Evolutionary conservation across 2,888 invertebrate genomes (phyloP).

Genomic region (Keiferia lycopersicella): DNA sequence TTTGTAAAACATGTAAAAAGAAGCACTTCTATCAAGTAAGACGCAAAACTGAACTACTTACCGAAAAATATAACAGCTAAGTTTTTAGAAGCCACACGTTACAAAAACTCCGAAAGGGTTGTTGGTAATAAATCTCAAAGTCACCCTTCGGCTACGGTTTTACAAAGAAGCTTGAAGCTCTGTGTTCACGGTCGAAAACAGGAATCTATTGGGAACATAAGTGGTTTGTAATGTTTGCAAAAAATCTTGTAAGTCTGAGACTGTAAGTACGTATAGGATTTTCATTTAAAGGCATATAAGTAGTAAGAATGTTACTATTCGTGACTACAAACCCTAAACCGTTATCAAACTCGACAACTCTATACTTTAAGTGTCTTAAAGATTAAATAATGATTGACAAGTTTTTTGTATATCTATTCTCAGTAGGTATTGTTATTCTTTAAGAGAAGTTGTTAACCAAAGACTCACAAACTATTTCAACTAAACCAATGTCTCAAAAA

Average conservation of each 20-base stretch:
- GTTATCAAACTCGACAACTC: too few species aligned
- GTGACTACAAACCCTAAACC: too few species aligned
- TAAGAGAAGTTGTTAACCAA: neutral
- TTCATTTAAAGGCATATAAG: too few species aligned
- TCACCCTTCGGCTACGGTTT: constrained; percentile 11
- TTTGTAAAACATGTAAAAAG: too few species aligned
- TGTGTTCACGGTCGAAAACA: constrained; percentile 2
- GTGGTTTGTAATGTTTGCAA: neutral
- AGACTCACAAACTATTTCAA: too few species aligned
- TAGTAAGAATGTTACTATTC: too few species aligned
- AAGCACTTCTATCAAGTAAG: too few species aligned
- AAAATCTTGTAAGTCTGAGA: neutral
- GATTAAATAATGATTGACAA: too few species aligned
- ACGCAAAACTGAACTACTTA: neutral
- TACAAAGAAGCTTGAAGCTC: constrained; percentile 19
- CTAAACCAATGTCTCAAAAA: too few species aligned
- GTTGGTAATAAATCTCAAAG: constrained; percentile 10
- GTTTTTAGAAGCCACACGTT: constrained; percentile 24
- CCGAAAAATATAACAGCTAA: constrained; percentile 22
- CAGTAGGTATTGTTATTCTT: neutral
- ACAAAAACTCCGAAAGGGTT: constrained; percentile 11
- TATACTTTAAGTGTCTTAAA: too few species aligned
- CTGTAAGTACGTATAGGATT: too few species aligned
- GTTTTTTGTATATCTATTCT: too few species aligned
- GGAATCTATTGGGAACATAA: neutral